Conservation (phyloP, 2,797 vertebrate species). For the Ambastaia sidthimunki region DNA sequence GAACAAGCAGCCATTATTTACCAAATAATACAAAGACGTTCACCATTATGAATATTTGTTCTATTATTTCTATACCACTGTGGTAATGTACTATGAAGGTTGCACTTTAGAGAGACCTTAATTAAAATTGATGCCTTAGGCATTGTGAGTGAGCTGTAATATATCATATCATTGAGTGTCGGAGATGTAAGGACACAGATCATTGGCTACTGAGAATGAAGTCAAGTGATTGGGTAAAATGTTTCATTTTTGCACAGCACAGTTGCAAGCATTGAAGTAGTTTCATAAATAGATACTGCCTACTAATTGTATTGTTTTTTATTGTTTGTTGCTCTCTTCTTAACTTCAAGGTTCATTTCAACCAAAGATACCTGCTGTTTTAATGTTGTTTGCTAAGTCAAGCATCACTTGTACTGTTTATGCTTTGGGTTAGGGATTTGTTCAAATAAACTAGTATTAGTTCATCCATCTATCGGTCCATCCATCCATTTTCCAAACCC, state of each 20-base stretch:
- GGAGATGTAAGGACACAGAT: slow-evolving; percentile 83
- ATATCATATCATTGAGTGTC: slow-evolving; percentile 73
- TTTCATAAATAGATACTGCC: background rate
- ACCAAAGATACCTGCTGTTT: background rate
- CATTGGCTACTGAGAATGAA: slow-evolving; percentile 82
- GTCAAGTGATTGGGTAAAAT: slow-evolving; percentile 81
- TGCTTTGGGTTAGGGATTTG: too few species aligned
- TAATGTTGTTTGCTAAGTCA: background rate
- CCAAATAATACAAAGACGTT: slow-evolving; percentile 67
- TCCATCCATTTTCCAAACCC: too few species aligned
- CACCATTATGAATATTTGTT: slow-evolving; percentile 52
- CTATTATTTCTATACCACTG: slow-evolving; percentile 76
- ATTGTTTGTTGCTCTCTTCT: background rate
- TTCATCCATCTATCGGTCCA: too few species aligned
- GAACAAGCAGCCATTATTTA: slow-evolving; percentile 74
- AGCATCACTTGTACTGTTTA: too few species aligned
- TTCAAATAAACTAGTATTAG: too few species aligned
- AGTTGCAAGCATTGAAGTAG: slow-evolving; percentile 66
- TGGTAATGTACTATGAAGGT: slow-evolving; percentile 79
- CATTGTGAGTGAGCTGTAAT: slow-evolving; percentile 72
- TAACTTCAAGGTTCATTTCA: background rate
- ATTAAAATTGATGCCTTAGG: slow-evolving; percentile 89
- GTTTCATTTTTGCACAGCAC: slow-evolving; percentile 74
- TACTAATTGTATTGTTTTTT: background rate
- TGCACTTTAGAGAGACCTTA: slow-evolving; percentile 84